phyloP scores from a whole-genome alignment of 2,888 invertebrate genomes.

The Petrolisthes cinctipes region DNA sequence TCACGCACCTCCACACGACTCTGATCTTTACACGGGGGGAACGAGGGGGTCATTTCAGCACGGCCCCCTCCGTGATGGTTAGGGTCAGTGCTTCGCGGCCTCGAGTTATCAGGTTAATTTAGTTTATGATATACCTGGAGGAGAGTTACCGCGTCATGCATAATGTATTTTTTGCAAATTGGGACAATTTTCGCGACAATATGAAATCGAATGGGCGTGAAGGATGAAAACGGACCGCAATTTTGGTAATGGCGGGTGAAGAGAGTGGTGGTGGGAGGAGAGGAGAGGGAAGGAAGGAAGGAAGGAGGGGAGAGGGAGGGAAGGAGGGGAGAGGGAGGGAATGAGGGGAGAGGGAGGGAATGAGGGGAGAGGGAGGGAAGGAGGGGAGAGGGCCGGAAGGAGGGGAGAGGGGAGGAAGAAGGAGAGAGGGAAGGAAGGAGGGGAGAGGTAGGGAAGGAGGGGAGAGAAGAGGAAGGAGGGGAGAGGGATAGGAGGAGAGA shows the following conservation, averaged over 20 bases:
- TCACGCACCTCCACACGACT: not conserved
- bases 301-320: not conserved
- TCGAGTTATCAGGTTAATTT: slow-evolving; percentile 56
- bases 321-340: not conserved
- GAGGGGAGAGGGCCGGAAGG: not conserved
- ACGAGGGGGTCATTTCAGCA: not conserved
- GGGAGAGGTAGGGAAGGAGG: not conserved
- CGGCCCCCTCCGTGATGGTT: not conserved
- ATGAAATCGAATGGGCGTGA: slow-evolving; percentile 58
- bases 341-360: not conserved
- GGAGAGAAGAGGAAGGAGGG: not conserved
- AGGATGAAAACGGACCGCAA: slow-evolving; percentile 56
- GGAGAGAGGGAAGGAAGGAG: not conserved
- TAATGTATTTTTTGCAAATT: slow-evolving; percentile 59
- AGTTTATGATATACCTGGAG: slow-evolving; percentile 58
- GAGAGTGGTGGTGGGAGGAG: not conserved
- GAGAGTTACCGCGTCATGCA: slow-evolving; percentile 59
- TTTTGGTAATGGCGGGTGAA: slow-evolving; percentile 25
- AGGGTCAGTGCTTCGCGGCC: slow-evolving; percentile 23
- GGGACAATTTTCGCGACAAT: slow-evolving; percentile 61
- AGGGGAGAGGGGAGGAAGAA: not conserved
- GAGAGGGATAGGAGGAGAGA: not conserved
- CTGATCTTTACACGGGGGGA: not conserved
- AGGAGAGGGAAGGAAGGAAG: not conserved
- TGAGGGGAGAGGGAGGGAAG: not conserved